phyloP scores from a whole-genome alignment of 92 coral and sea anemone species.

The Pocillopora meandrina region DNA sequence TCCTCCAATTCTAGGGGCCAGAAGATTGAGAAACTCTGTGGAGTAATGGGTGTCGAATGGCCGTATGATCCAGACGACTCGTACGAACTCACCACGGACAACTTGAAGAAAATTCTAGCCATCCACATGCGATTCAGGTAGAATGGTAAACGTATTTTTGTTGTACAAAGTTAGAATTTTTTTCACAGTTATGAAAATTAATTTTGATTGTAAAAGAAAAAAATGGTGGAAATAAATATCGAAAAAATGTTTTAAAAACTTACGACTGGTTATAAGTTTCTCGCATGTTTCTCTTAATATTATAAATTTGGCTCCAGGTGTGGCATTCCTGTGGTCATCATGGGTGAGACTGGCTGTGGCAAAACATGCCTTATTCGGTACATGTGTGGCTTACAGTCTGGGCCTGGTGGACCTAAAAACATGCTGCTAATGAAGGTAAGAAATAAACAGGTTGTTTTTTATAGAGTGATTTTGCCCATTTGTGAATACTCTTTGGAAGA shows the following conservation, averaged over 20 bases:
- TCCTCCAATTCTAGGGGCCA: slow-evolving; percentile 36
- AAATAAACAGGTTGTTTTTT: no score
- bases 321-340: slow-evolving; percentile 88
- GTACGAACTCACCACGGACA: slow-evolving; percentile 85
- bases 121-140: slow-evolving; percentile 95
- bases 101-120: slow-evolving; percentile 81
- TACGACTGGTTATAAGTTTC: background rate
- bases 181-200: no score
- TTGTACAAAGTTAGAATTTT: no score
- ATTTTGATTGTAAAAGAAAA: no score
- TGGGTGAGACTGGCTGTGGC: slow-evolving; percentile 96
- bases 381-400: slow-evolving; percentile 79
- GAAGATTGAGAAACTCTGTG: slow-evolving; percentile 74
- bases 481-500: no score
- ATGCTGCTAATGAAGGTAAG: slow-evolving; percentile 84
- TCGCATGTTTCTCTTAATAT: background rate
- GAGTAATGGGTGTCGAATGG: slow-evolving; percentile 84
- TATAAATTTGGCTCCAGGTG: slow-evolving; percentile 40
- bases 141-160: background rate
- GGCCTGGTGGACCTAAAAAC: slow-evolving; percentile 66
- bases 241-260: no score
- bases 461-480: no score
- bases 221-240: no score
- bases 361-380: slow-evolving; percentile 77
- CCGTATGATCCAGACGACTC: slow-evolving; percentile 78